Evolutionary conservation across 2,888 invertebrate species (phyloP).

Genomic region (Eudasyphora cyanicolor): DNA sequence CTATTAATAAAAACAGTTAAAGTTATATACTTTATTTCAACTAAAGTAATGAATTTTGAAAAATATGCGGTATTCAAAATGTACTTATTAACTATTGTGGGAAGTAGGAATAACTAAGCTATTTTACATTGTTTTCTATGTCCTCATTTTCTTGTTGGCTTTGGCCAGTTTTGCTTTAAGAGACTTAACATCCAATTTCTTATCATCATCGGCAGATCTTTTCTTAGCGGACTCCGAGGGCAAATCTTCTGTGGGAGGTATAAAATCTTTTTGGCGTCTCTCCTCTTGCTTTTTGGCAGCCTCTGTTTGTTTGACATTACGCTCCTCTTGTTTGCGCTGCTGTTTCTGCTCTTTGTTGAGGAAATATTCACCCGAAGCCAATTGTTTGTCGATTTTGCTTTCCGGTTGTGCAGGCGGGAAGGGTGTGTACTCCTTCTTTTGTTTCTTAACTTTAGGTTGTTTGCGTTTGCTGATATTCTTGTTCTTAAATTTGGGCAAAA

Average conservation of each 20-base stretch:
- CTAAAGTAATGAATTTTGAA: not conserved
- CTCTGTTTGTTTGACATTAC: slow-evolving; percentile 88
- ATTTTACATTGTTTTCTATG: slow-evolving; percentile 4
- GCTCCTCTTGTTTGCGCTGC: slow-evolving; percentile 86
- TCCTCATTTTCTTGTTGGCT: slow-evolving; percentile 80
- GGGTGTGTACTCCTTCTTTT: slow-evolving; percentile 97
- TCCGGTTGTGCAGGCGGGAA: slow-evolving; percentile 97
- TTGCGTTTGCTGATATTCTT: slow-evolving; percentile 94
- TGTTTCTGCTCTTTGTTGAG: slow-evolving; percentile 91
- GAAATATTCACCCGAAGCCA: slow-evolving; percentile 98
- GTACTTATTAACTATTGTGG: not conserved
- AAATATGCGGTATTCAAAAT: not conserved
- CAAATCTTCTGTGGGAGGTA: slow-evolving; percentile 87
- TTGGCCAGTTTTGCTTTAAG: slow-evolving; percentile 90
- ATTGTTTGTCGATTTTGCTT: slow-evolving; percentile 95
- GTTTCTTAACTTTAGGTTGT: slow-evolving; percentile 91
- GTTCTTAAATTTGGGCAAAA: slow-evolving; percentile 94
- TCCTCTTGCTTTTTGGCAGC: slow-evolving; percentile 88
- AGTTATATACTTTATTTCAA: not conserved
- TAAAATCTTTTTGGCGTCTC: slow-evolving; percentile 88
- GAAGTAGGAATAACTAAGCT: not conserved
- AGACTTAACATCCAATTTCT: slow-evolving; percentile 84
- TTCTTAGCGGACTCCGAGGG: slow-evolving; percentile 64
- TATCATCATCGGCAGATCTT: slow-evolving; percentile 61
- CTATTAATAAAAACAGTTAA: not conserved